Percentiles rank a stretch among this genome's conserved stretches.
These are phyloP conservation scores for Pagetopsis macropterus DNA, from an alignment of 2,797 vertebrate species.

Conservation along the genomic window DNA sequence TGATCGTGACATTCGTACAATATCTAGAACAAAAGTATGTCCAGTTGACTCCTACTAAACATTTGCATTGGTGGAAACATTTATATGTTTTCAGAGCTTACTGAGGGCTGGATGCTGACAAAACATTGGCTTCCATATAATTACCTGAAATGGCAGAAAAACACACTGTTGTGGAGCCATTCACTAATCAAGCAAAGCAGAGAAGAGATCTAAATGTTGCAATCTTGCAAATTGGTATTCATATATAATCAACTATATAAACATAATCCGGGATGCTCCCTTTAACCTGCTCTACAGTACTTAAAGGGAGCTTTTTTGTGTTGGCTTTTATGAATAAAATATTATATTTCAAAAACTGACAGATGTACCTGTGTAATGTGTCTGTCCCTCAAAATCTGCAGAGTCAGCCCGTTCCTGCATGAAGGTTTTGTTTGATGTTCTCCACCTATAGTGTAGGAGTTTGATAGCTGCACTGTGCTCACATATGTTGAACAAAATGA, in stretches of 20 bases:
- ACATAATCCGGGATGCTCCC: not conserved
- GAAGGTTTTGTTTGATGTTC: not conserved
- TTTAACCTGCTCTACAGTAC: not conserved
- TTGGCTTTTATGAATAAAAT: not conserved
- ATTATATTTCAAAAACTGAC: not conserved
- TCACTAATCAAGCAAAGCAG: not conserved
- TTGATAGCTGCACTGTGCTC: not conserved
- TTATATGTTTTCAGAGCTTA: not conserved
- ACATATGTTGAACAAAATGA: slow-evolving; percentile 4
- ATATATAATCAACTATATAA: not conserved
- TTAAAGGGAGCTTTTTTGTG: not conserved
- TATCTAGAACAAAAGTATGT: not conserved
- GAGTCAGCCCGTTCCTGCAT: not conserved
- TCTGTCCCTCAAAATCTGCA: not conserved
- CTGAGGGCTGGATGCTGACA: not conserved
- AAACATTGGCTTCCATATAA: not conserved
- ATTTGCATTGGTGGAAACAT: too few species aligned
- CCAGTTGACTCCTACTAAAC: too few species aligned
- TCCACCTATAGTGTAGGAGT: not conserved
- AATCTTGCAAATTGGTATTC: not conserved
- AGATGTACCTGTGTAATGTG: not conserved
- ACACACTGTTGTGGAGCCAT: not conserved
- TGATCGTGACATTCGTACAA: too few species aligned
- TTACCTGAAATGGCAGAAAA: not conserved
- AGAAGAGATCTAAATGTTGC: not conserved